These are phyloP conservation scores for Stichopus chloronotus DNA, from an alignment of 35 echinoderm and acorn worm genomes.

Conservation along the genomic window DNA sequence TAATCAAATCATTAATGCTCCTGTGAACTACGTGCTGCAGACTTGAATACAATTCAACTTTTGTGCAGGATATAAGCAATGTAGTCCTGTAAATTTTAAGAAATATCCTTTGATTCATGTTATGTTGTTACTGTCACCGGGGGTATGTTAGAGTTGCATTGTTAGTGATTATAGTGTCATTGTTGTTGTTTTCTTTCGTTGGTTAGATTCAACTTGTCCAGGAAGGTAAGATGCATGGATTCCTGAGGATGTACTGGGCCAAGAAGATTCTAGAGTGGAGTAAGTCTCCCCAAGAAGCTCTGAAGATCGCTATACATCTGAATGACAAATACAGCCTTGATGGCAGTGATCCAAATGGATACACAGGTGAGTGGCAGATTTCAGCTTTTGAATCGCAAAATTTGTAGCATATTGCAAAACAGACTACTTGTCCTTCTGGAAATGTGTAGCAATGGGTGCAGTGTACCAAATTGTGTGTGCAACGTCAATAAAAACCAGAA, in stretches of 20 bases:
- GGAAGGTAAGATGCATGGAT: constrained; percentile 95
- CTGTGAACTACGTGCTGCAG: too few species aligned
- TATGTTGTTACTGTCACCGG: too few species aligned
- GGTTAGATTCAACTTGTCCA: constrained; percentile 73
- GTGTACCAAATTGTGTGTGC: too few species aligned
- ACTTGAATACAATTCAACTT: too few species aligned
- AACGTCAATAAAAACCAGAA: too few species aligned
- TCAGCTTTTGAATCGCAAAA: not conserved
- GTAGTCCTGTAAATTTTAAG: too few species aligned
- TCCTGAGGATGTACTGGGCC: constrained; percentile 93
- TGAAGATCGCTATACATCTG: constrained; percentile 84
- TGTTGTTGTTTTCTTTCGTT: constrained; percentile 8
- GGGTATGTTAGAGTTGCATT: too few species aligned
- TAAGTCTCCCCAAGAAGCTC: constrained; percentile 77
- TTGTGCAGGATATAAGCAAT: too few species aligned
- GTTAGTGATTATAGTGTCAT: too few species aligned
- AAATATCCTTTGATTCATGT: too few species aligned
- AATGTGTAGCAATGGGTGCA: too few species aligned
- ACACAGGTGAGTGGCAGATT: constrained; percentile 72
- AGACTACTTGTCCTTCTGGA: not conserved
- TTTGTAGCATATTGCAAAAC: not conserved
- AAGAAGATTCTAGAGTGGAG: constrained; percentile 97
- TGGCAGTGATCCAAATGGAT: constrained; percentile 87
- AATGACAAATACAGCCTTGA: constrained; percentile 88
- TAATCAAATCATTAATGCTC: too few species aligned